These are phyloP conservation scores for Sarotherodon lohbergeri DNA, from an alignment of 2,113 vertebrate species.

Conservation along the genomic window DNA sequence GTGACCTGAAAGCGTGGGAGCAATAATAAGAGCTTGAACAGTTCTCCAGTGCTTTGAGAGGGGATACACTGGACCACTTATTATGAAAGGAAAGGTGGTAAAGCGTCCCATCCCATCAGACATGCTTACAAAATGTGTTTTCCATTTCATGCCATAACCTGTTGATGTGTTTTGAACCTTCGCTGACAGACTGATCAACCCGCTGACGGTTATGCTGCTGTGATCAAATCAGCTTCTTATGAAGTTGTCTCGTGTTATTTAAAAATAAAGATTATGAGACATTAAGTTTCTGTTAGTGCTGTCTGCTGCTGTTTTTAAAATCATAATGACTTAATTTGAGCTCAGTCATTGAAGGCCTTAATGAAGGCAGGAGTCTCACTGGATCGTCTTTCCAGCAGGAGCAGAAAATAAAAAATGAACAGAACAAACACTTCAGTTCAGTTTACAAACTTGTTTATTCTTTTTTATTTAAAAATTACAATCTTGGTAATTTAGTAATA, in stretches of 20 bases:
- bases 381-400: neutral
- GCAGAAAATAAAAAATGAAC: neutral
- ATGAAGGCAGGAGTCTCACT: neutral
- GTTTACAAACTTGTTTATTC: neutral
- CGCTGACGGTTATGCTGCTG: rapidly evolving
- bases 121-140: neutral
- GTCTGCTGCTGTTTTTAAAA: rapidly evolving
- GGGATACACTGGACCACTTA: neutral
- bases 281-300: neutral
- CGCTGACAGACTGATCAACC: neutral
- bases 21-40: neutral
- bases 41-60: rapidly evolving
- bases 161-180: neutral
- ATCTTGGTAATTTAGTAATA: neutral
- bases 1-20: neutral
- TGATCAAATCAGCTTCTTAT: neutral
- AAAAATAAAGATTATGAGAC: neutral
- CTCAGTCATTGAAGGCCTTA: neutral
- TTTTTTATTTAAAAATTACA: neutral
- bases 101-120: rapidly evolving
- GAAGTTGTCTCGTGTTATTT: neutral
- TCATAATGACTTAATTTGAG: neutral
- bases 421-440: neutral
- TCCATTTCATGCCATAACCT: neutral
- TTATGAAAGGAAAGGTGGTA: neutral